Percentiles rank a stretch among this genome's conserved stretches.
Evolutionary conservation across 2,888 invertebrate species (phyloP).

Genomic region (Lacanobia oleracea): DNA sequence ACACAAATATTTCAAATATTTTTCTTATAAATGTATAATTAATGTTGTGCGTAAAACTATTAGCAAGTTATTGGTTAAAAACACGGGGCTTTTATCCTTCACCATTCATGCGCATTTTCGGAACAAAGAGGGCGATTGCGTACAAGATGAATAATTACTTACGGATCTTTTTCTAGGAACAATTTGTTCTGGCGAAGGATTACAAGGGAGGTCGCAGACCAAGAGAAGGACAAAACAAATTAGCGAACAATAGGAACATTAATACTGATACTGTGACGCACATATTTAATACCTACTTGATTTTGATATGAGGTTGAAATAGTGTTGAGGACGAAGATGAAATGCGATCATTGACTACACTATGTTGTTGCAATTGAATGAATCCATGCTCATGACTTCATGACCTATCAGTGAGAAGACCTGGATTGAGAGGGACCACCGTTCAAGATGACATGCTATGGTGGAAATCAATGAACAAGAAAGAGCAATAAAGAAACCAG

Average conservation of each 20-base stretch:
- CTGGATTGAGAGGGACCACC: background rate
- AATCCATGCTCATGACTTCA: background rate
- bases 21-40: no score
- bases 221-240: constrained; percentile 45
- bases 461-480: background rate
- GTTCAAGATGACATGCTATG: background rate
- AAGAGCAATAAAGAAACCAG: background rate
- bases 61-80: background rate
- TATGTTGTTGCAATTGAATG: no score
- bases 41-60: background rate
- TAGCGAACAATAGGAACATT: constrained; percentile 50
- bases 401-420: background rate
- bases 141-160: background rate
- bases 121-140: background rate
- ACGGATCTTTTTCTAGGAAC: background rate
- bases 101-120: no score
- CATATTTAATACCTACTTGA: constrained; percentile 35
- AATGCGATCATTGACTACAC: background rate
- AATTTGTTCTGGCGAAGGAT: constrained; percentile 12
- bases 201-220: background rate
- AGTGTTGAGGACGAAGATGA: background rate
- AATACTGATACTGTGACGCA: constrained; percentile 9
- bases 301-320: background rate
- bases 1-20: no score
- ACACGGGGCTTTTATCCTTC: background rate